Percentiles rank a stretch among this genome's conserved stretches.
Evolutionary conservation across 2,888 invertebrate genomes (phyloP).

Genomic region (Caenorhabditis plicata): DNA sequence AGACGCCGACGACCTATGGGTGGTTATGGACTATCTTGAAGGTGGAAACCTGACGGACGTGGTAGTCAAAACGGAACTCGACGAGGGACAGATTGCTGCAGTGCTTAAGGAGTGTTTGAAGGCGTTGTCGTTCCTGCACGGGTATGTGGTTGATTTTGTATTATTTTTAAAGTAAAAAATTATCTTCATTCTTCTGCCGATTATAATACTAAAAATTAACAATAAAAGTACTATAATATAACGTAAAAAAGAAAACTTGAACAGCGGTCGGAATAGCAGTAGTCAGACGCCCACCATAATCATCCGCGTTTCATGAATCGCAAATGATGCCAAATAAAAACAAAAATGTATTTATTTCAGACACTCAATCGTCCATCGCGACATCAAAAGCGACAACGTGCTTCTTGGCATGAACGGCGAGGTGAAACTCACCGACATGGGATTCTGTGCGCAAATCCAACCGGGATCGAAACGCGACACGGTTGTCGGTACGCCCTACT

Average conservation of each 20-base stretch:
- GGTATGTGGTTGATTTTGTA: constrained; percentile 40
- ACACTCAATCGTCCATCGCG: constrained; percentile 84
- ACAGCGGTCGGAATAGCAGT: too few relatives aligned
- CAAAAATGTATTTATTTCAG: constrained; percentile 50
- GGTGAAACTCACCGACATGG: constrained; percentile 78
- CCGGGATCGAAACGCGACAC: constrained; percentile 76
- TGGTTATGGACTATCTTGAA: constrained; percentile 90
- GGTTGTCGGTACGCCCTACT: constrained; percentile 65
- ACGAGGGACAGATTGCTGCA: constrained; percentile 92
- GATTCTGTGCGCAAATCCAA: constrained; percentile 93
- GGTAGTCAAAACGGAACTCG: constrained; percentile 74
- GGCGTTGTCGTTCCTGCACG: constrained; percentile 84
- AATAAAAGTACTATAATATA: too few relatives aligned
- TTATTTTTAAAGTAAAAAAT: too few relatives aligned
- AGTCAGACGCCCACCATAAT: too few relatives aligned
- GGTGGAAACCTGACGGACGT: constrained; percentile 93
- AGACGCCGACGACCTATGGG: constrained; percentile 84
- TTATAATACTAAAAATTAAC: too few relatives aligned
- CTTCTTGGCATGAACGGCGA: constrained; percentile 78
- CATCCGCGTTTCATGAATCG: too few relatives aligned
- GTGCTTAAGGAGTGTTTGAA: constrained; percentile 84
- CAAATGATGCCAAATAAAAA: too few relatives aligned
- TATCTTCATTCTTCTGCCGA: too few relatives aligned
- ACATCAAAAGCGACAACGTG: constrained; percentile 96
- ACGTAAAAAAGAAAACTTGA: too few relatives aligned